Evolutionary conservation across 2,113 vertebrate genomes (phyloP), one percentile per base, ranked within the genome.

Genomic region (Australoheros scitulus): DNA sequence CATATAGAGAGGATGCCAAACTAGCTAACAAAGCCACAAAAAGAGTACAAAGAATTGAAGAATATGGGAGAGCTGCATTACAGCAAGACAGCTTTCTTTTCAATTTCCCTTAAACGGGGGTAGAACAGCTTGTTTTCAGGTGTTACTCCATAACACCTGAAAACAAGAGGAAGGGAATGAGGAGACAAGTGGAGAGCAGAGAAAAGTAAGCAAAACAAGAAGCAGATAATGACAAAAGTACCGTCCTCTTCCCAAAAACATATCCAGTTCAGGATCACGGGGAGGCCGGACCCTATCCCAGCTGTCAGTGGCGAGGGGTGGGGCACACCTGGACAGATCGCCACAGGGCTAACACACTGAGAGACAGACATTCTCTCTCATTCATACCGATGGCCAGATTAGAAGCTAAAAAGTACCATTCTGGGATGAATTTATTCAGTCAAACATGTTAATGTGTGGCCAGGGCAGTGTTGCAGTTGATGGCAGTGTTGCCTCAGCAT

Each of bases 391-490:
- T 47, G 63, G 38, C 61, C 2, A 0, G 22, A 24, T 41, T 64
- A 0, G 0, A 64, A 64, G 38, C 61, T 41, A 17, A 47, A 47
- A 29, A 3, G 22, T 1, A 68, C 22, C 13, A 0, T 65, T 65
- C 15, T 65, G 63, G 15, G 61, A 65, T 65, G 11, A 10, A 15
- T 43, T 65, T 65, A 38, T 24, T 65, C 24, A 47, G 43, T 65
- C 24, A 47, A 47, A 47, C 41, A 68, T 50, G 64, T 29, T 47
- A 68, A 5, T 68, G 41, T 26, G 64, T 24, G 47, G 38, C 10
- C 22, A 14, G 38, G n/a, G 38, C 38, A 43, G 22, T 29, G 47
- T 17, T 50, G 64, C 24, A 29, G 41, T 0, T 6, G 47, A 26
- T 70, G 29, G 64, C 47, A 15, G 17, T 70, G 41, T 24, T 15